Evolutionary conservation across 2,888 invertebrate species (phyloP), one percentile per base, ranked within the genome.

Genomic region (Zygaena filipendulae): DNA sequence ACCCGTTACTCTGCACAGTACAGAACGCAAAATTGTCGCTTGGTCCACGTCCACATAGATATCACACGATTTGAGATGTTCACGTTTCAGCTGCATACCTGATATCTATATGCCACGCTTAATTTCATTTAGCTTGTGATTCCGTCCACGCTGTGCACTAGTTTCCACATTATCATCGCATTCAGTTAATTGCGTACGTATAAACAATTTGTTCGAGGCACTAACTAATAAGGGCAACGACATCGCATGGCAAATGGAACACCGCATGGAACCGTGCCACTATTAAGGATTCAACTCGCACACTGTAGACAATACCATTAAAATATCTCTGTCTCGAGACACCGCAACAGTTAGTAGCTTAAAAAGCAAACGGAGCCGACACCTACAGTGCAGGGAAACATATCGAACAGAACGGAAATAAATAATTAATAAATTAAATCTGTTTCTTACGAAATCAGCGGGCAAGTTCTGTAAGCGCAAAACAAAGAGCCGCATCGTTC

Each of bases 301-400:
- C 71, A 62, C 61, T 54, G 59, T 61, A 63, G 63, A 74, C 68
- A 72, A 75, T 79, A 74, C 71, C 72, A 71, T 77, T 77, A 79
- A 79, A 79, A 79, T 79, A 74, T 70, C 71, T 77, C 68, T 72
- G 72, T 70, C 60, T 69, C 61, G n/a, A 69, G 72, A 72, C 53
- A 59, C 69, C 70, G 69, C 63, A 47, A 60, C 55, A 55, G 54
- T 56, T 52, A 6, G 7, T n/a, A n/a, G 58, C 39, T 57, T 67
- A 69, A 77, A 74, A 75, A 75, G 60, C 51, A 44, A 45, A 44
- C 52, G 31, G 27, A 22, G 25, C 52, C 59, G 57, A 63, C 67
- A 63, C 63, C 59, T 52, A 52, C 75, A 71, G 79, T 77, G 77
- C n/a, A n/a, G n/a, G 75, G 69, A 77, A 71, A 70, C 69, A 59